Evolutionary conservation across 92 coral and sea anemone species (phyloP).

Genomic region (Anthopleura xanthogrammica): DNA sequence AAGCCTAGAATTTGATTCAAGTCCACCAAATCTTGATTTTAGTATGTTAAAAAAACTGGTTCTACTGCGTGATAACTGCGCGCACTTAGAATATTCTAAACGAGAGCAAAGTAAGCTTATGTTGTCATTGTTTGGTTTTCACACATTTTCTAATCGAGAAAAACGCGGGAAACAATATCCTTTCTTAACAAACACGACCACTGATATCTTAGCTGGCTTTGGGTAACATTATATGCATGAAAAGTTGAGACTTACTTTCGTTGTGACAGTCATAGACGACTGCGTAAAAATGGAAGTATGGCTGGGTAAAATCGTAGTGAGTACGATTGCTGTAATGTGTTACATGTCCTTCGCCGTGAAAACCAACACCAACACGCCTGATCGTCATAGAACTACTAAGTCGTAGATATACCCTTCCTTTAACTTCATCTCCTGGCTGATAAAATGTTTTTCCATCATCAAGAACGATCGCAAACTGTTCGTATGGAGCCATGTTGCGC

Average conservation of each 20-base stretch:
- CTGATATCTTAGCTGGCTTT: not conserved
- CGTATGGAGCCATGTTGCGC: constrained; percentile 3
- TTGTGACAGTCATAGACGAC: constrained; percentile 11
- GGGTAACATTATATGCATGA: not conserved
- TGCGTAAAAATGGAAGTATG: not conserved
- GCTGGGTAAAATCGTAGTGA: constrained; percentile 10
- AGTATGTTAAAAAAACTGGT: too few species aligned
- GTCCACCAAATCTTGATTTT: too few species aligned
- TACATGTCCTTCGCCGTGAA: constrained; percentile 29
- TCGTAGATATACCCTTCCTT: not conserved
- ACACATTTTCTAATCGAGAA: not conserved
- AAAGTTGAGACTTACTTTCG: not conserved
- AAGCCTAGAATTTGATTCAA: too few species aligned
- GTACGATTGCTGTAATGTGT: not conserved
- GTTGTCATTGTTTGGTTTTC: too few species aligned
- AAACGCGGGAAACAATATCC: not conserved
- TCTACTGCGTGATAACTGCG: too few species aligned
- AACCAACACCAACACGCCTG: not conserved
- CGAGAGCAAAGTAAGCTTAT: too few species aligned
- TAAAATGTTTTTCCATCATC: constrained; percentile 12
- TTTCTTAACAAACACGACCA: not conserved
- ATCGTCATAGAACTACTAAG: not conserved
- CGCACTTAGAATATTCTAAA: too few species aligned
- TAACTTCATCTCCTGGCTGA: constrained; percentile 20
- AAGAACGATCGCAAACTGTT: not conserved